These are phyloP conservation scores for Pollenia angustigena DNA, from an alignment of 2,888 invertebrate species.

Conservation along the genomic window DNA sequence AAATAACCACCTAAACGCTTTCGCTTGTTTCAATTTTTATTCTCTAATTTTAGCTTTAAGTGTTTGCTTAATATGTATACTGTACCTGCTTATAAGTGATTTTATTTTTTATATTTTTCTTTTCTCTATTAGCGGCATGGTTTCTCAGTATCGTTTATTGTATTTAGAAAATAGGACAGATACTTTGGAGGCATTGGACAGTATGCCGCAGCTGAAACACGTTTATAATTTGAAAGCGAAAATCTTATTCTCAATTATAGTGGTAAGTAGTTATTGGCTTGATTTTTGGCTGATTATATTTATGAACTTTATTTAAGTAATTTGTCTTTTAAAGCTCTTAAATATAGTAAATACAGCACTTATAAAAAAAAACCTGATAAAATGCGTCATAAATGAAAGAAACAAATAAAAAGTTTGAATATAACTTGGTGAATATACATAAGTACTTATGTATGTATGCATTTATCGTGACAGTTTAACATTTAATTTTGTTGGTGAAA, in stretches of 20 bases:
- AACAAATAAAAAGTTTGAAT: background rate
- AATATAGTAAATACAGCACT: background rate
- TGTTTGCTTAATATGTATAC: constrained; percentile 15
- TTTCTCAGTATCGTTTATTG: constrained; percentile 92
- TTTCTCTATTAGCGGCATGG: constrained; percentile 85
- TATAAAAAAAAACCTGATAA: constrained; percentile 20
- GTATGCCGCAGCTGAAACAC: constrained; percentile 91
- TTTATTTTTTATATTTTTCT: constrained; percentile 30
- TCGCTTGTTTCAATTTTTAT: constrained; percentile 29
- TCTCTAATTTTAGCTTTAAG: constrained; percentile 27
- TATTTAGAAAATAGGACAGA: constrained; percentile 94
- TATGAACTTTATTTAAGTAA: background rate
- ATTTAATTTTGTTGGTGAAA: too few relatives aligned
- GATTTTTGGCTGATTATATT: background rate
- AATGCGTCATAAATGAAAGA: constrained; percentile 13
- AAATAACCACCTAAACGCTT: constrained; percentile 48
- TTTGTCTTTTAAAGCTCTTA: background rate
- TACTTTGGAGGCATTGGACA: constrained; percentile 93
- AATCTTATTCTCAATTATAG: constrained; percentile 97
- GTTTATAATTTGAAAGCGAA: constrained; percentile 96
- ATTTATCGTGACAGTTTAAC: background rate
- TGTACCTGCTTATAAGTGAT: constrained; percentile 37
- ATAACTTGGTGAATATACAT: too few relatives aligned
- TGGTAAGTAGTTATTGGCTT: constrained; percentile 88
- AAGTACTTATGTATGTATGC: background rate